Conservation (phyloP, 2,797 vertebrate species). For the Hydrolagus colliei region DNA sequence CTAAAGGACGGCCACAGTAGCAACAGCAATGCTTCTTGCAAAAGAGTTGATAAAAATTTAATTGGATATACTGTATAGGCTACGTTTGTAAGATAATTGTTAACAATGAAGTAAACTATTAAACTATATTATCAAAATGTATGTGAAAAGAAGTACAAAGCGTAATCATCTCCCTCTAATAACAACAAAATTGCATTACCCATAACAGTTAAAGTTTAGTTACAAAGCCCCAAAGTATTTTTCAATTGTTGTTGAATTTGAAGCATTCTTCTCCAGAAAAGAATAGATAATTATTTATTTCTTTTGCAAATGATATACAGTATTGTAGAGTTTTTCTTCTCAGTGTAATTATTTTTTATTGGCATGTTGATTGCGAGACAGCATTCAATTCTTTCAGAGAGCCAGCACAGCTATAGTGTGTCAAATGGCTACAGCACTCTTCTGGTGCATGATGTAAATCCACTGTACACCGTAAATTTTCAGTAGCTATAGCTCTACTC, state of each 20-base stretch:
- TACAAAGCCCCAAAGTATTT: not conserved
- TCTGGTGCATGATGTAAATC: no score
- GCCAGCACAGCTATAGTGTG: no score
- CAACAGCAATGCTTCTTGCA: not conserved
- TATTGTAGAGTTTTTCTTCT: not conserved
- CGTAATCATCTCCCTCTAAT: not conserved
- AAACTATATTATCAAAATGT: conserved; percentile 22
- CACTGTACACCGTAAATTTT: no score
- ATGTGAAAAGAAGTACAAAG: not conserved
- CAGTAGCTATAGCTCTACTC: no score
- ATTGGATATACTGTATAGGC: conserved; percentile 14
- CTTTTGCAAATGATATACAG: not conserved
- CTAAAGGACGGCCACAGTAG: conserved; percentile 28
- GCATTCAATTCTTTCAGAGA: no score
- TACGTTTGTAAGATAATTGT: not conserved
- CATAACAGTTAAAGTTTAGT: not conserved
- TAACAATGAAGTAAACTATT: conserved; percentile 5
- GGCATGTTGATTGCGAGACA: no score
- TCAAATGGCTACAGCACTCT: no score
- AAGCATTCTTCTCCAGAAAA: not conserved
- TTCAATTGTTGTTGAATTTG: not conserved
- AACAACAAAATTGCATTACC: no score
- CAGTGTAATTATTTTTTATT: no score
- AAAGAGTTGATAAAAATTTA: conserved; percentile 22
- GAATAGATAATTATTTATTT: not conserved